Conservation (phyloP, 35 echinoderm and acorn worm species). For the Stichopus chloronotus region DNA sequence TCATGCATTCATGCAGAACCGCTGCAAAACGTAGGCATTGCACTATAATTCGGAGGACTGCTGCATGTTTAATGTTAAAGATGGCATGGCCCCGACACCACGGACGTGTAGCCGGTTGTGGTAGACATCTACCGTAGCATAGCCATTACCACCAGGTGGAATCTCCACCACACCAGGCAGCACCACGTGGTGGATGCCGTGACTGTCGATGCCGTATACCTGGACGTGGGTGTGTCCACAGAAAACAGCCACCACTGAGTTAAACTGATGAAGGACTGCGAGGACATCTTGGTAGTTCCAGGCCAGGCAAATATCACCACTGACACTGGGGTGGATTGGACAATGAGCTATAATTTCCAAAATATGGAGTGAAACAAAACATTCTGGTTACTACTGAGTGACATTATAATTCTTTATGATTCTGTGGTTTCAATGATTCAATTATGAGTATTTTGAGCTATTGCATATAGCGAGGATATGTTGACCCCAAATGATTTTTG, state of each 20-base stretch:
- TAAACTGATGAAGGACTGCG: slow-evolving; percentile 53
- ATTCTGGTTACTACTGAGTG: too few relatives aligned
- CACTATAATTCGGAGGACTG: neutral
- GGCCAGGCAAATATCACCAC: slow-evolving; percentile 40
- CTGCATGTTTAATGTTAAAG: neutral
- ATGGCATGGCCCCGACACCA: slow-evolving; percentile 64
- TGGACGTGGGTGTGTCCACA: slow-evolving; percentile 78
- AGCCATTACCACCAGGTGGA: slow-evolving; percentile 70
- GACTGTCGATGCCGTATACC: slow-evolving; percentile 44
- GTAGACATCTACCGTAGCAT: slow-evolving; percentile 75
- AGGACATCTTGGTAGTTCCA: slow-evolving; percentile 89
- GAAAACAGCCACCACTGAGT: slow-evolving; percentile 73
- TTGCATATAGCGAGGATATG: too few relatives aligned
- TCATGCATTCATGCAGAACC: too few relatives aligned
- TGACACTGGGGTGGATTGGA: slow-evolving; percentile 54
- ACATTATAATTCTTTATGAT: too few relatives aligned
- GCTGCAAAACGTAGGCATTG: too few relatives aligned
- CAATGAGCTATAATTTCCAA: slow-evolving; percentile 74
- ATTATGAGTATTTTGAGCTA: too few relatives aligned
- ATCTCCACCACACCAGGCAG: slow-evolving; percentile 75
- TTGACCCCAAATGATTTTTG: too few relatives aligned
- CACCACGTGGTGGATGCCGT: slow-evolving; percentile 78
- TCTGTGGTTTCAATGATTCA: too few relatives aligned
- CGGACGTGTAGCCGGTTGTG: slow-evolving; percentile 45
- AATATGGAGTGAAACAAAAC: neutral